These are phyloP conservation scores for Drosophila ficusphila DNA, from an alignment of 1,140 invertebrate species.

Conservation along the genomic window DNA sequence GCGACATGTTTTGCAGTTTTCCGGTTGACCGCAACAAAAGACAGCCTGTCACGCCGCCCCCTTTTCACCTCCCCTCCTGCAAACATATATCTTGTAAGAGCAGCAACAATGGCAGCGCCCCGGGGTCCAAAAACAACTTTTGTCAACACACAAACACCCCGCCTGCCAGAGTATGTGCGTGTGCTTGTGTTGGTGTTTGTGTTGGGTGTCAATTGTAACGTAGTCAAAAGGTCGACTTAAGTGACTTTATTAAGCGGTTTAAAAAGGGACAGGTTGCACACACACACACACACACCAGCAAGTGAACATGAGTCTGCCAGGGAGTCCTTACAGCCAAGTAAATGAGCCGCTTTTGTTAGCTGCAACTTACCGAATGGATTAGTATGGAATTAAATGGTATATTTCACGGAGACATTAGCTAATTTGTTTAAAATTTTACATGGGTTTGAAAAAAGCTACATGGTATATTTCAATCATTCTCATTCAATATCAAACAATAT, in stretches of 20 bases:
- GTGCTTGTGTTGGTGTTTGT: conserved; percentile 4
- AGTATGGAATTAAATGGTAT: conserved; percentile 36
- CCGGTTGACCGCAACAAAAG: conserved; percentile 84
- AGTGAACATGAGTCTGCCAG: conserved; percentile 19
- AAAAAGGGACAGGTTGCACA: conserved; percentile 67
- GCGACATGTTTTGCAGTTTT: conserved; percentile 83
- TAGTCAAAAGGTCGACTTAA: conserved; percentile 80
- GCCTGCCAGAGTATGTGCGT: not conserved
- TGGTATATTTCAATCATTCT: too few relatives aligned
- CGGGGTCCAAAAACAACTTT: conserved; percentile 68
- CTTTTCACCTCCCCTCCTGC: not conserved
- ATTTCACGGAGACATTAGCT: conserved; percentile 19
- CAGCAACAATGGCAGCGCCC: conserved; percentile 67
- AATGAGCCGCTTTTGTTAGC: conserved; percentile 21
- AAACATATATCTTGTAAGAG: conserved; percentile 61
- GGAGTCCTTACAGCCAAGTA: conserved; percentile 15
- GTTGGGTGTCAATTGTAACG: conserved; percentile 79
- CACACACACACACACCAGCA: conserved; percentile 4
- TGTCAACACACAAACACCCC: conserved; percentile 61
- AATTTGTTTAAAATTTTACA: conserved; percentile 33
- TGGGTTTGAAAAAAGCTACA: too few relatives aligned
- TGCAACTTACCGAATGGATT: conserved; percentile 39
- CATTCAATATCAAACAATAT: not conserved
- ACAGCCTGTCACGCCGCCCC: conserved; percentile 78
- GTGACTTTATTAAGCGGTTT: conserved; percentile 84